phyloP scores from a whole-genome alignment of 2,113 vertebrate species.

The Oryzias javanicus region DNA sequence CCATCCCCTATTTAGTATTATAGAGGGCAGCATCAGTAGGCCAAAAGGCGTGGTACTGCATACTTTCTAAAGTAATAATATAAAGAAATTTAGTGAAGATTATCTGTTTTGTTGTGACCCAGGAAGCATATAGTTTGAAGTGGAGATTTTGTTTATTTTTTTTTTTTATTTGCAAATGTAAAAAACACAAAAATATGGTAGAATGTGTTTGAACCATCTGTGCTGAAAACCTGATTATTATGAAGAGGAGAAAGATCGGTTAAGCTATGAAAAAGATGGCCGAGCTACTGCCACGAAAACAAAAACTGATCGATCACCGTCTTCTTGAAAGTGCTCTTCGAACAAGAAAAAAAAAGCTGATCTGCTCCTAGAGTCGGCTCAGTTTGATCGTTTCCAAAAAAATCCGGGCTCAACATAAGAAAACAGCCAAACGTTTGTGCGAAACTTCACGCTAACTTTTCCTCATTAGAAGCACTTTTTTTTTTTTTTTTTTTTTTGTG shows the following conservation, averaged over 20 bases:
- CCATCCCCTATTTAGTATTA: slow-evolving; percentile 56
- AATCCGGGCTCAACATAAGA: too few relatives aligned
- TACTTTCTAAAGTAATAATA: slow-evolving; percentile 73
- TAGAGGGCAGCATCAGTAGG: slow-evolving; percentile 73
- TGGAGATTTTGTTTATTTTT: slow-evolving; percentile 70
- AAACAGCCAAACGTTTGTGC: too few relatives aligned
- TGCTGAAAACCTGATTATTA: slow-evolving; percentile 41
- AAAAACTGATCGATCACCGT: slow-evolving; percentile 10
- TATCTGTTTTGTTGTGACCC: slow-evolving; percentile 72
- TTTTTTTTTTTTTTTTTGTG: slow-evolving; percentile 66
- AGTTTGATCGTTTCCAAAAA: slow-evolving; percentile 12
- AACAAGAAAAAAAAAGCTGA: slow-evolving; percentile 1
- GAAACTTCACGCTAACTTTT: slow-evolving; percentile 46
- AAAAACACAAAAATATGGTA: slow-evolving; percentile 47
- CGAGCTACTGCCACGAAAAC: too few relatives aligned
- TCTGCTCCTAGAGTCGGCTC: slow-evolving; percentile 40
- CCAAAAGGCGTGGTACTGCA: slow-evolving; percentile 76
- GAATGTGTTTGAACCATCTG: slow-evolving; percentile 45
- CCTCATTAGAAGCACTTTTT: slow-evolving; percentile 80
- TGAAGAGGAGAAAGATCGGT: slow-evolving; percentile 50
- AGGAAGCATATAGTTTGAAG: slow-evolving; percentile 77
- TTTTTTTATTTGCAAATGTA: slow-evolving; percentile 53
- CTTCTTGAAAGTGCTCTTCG: slow-evolving; percentile 49
- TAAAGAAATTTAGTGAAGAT: slow-evolving; percentile 61
- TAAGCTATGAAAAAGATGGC: slow-evolving; percentile 27